Evolutionary conservation across 2,113 vertebrate genomes (phyloP).

Genomic region (Eubucco bourcierii): DNA sequence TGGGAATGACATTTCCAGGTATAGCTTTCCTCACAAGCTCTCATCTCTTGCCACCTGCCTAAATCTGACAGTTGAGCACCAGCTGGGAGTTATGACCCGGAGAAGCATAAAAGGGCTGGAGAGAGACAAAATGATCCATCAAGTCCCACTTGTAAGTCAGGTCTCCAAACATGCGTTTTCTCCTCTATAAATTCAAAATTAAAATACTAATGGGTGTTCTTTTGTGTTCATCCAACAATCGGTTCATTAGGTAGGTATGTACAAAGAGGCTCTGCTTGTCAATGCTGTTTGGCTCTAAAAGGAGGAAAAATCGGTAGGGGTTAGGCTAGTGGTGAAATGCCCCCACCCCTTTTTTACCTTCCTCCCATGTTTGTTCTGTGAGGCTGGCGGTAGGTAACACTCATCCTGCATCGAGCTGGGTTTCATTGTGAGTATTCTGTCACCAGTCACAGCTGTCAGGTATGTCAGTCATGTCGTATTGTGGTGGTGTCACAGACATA

Average conservation of each 20-base stretch:
- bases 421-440: conserved; percentile 67
- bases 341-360: conserved; percentile 65
- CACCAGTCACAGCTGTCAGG: conserved; percentile 78
- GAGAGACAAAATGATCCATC: conserved; percentile 41
- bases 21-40: background rate
- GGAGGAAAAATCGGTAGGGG: conserved; percentile 48
- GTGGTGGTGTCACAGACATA: conserved; percentile 76
- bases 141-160: conserved; percentile 29
- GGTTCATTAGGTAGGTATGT: conserved; percentile 64
- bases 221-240: conserved; percentile 48
- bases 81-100: conserved; percentile 12
- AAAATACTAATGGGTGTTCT: conserved; percentile 53
- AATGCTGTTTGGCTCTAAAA: conserved; percentile 54
- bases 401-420: conserved; percentile 70
- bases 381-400: conserved; percentile 66
- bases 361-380: conserved; percentile 39
- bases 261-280: conserved; percentile 55
- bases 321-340: conserved; percentile 11
- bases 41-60: conserved; percentile 28
- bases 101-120: conserved; percentile 1
- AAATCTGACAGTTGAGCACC: conserved; percentile 52
- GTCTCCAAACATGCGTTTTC: conserved; percentile 50
- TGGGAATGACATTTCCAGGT: conserved; percentile 46
- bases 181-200: conserved; percentile 55
- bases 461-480: conserved; percentile 77